Conservation (phyloP, 2,113 vertebrate genomes). For the Trogon surrucura region DNA sequence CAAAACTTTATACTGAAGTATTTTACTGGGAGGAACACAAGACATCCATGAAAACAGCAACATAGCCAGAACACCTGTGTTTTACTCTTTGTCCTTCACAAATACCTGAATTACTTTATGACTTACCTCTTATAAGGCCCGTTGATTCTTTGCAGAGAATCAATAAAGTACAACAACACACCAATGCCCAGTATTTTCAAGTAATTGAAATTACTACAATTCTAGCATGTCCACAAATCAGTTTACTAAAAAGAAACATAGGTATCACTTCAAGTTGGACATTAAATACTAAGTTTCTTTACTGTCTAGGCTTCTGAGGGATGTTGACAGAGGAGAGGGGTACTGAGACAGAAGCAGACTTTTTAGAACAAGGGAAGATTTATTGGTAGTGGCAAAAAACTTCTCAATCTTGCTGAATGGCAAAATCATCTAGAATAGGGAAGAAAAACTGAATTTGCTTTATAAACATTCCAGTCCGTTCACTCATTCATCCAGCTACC, state of each 20-base stretch:
- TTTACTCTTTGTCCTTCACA: not conserved
- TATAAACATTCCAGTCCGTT: not conserved
- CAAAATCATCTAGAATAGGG: not conserved
- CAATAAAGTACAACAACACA: not conserved
- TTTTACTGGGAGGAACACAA: not conserved
- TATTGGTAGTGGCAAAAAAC: not conserved
- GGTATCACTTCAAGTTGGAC: not conserved
- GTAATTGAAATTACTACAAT: not conserved
- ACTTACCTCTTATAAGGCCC: not conserved
- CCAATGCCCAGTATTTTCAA: not conserved
- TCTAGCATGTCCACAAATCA: not conserved
- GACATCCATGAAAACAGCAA: not conserved
- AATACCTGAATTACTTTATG: not conserved
- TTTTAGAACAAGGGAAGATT: conserved; percentile 8
- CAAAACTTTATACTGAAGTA: not conserved
- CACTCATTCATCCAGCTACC: not conserved
- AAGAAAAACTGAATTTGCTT: not conserved
- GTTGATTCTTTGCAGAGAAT: not conserved
- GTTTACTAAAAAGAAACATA: conserved; percentile 7
- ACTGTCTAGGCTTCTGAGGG: not conserved
- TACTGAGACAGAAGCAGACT: not conserved
- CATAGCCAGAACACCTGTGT: not conserved
- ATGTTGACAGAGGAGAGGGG: not conserved
- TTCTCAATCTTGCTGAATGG: not conserved
- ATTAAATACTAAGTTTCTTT: not conserved